Conservation (phyloP, 2,113 vertebrate species). For the Chloropsis hardwickii region DNA sequence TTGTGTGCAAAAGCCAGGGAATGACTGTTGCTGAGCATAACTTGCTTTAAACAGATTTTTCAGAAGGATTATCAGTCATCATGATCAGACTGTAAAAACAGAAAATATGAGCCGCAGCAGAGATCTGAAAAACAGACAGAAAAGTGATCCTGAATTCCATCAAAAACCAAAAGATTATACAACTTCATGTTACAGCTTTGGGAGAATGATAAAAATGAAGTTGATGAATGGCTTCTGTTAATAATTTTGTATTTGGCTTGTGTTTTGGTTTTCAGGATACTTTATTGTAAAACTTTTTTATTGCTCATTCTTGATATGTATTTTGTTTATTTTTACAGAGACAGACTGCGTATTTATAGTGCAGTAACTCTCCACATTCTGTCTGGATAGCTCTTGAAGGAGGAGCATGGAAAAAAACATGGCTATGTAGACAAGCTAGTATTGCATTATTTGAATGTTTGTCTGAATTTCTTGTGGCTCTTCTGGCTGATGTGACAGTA, state of each 20-base stretch:
- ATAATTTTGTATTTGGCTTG: conserved; percentile 20
- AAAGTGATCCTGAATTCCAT: neutral
- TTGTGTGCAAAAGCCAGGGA: neutral
- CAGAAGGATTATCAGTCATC: neutral
- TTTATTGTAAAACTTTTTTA: conserved; percentile 30
- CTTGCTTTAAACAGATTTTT: neutral
- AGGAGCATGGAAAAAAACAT: neutral
- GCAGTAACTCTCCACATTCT: neutral
- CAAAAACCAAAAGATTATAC: neutral
- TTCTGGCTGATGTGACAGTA: neutral
- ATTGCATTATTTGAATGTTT: neutral
- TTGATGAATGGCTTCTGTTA: conserved; percentile 6
- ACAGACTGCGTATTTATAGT: neutral
- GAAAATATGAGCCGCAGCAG: neutral
- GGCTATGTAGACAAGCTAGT: neutral
- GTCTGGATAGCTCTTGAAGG: neutral
- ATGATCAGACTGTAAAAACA: conserved; percentile 1
- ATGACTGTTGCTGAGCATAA: neutral
- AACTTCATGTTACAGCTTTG: neutral
- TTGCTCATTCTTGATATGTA: neutral
- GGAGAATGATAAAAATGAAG: neutral
- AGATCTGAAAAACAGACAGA: neutral
- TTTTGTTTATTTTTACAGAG: conserved; percentile 35
- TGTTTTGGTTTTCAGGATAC: conserved; percentile 8
- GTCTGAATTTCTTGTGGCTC: neutral